phyloP scores from a whole-genome alignment of 2,113 vertebrate genomes.

The Lipophrys pholis region DNA sequence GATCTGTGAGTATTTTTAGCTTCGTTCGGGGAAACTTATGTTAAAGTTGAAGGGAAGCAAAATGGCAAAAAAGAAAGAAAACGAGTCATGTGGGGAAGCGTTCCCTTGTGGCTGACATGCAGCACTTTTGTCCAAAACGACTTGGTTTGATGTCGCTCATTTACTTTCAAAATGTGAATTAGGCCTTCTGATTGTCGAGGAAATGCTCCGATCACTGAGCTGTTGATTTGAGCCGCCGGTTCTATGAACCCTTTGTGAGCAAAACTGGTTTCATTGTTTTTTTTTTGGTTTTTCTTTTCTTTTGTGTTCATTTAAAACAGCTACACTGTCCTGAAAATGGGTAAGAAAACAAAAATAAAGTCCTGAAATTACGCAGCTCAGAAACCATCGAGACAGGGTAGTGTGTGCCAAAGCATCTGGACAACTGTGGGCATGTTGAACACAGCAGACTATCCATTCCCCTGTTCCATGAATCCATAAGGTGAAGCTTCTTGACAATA shows the following conservation, averaged over 20 bases:
- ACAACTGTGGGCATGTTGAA: slow-evolving; percentile 73
- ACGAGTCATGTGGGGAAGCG: slow-evolving; percentile 26
- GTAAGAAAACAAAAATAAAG: slow-evolving; percentile 5
- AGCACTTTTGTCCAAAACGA: slow-evolving; percentile 46
- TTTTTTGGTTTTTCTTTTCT: slow-evolving; percentile 26
- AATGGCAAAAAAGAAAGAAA: not conserved
- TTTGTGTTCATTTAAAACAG: slow-evolving; percentile 55
- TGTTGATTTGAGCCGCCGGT: slow-evolving; percentile 49
- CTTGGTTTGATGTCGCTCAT: slow-evolving; percentile 19
- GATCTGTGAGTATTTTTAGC: slow-evolving; percentile 40
- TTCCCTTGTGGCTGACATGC: slow-evolving; percentile 40
- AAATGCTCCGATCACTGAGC: slow-evolving; percentile 28
- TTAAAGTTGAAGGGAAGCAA: slow-evolving; percentile 60
- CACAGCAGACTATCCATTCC: slow-evolving; percentile 62
- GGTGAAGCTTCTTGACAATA: slow-evolving; percentile 74
- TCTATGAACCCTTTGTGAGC: slow-evolving; percentile 59
- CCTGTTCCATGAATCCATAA: slow-evolving; percentile 50
- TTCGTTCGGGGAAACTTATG: slow-evolving; percentile 27
- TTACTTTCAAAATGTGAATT: not conserved
- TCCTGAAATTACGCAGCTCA: not conserved
- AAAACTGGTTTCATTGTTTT: not conserved
- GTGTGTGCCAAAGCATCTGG: slow-evolving; percentile 65
- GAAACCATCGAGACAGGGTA: slow-evolving; percentile 43
- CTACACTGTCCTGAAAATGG: slow-evolving; percentile 55
- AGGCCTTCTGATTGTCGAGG: slow-evolving; percentile 21